Conservation (phyloP, 1,140 invertebrate genomes). For the Papilio dardanus region DNA sequence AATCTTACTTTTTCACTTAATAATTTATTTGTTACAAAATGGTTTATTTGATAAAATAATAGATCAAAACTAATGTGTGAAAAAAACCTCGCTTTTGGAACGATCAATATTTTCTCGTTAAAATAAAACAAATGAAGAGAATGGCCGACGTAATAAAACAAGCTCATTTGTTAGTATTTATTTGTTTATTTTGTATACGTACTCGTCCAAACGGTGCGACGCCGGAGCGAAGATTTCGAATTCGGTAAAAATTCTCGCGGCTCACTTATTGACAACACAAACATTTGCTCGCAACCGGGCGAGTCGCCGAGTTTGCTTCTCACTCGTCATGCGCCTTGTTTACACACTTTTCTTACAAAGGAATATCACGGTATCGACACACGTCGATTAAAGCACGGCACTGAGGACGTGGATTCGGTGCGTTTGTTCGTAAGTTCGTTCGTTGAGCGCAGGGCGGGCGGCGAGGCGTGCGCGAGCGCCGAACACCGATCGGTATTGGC, state of each 20-base stretch:
- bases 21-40: not conserved
- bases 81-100: not conserved
- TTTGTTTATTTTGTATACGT: slow-evolving; percentile 32
- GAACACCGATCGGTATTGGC: slow-evolving; percentile 64
- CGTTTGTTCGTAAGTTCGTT: slow-evolving; percentile 48
- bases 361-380: slow-evolving; percentile 24
- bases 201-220: slow-evolving; percentile 28
- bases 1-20: no score
- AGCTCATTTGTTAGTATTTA: slow-evolving; percentile 26
- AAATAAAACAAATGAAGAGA: not conserved
- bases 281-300: slow-evolving; percentile 60
- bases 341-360: slow-evolving; percentile 45
- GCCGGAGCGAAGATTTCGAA: slow-evolving; percentile 43
- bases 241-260: slow-evolving; percentile 57
- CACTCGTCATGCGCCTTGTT: slow-evolving; percentile 52
- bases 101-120: not conserved
- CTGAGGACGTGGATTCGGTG: slow-evolving; percentile 67
- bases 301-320: slow-evolving; percentile 48
- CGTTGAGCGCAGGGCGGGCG: slow-evolving; percentile 64
- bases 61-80: not conserved
- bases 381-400: slow-evolving; percentile 34
- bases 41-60: not conserved
- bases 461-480: slow-evolving; percentile 73
- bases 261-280: slow-evolving; percentile 70
- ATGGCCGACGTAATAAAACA: slow-evolving; percentile 12